phyloP scores from a whole-genome alignment of 2,113 vertebrate species.

The Elaphurus davidianus region DNA sequence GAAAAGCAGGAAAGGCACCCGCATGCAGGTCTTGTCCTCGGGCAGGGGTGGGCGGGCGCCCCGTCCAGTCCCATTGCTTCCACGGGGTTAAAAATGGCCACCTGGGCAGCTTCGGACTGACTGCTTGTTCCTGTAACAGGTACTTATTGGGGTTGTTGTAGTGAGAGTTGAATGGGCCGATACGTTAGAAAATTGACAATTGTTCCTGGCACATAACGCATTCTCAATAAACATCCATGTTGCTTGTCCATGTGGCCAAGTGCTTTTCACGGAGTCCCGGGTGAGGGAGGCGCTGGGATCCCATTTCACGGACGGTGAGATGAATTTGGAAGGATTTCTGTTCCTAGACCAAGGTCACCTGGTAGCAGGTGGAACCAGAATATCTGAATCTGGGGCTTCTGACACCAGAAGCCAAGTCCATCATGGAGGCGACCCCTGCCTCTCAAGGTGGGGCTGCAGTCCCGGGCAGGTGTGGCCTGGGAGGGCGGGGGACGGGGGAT shows the following conservation, averaged over 20 bases:
- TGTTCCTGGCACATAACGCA: not conserved
- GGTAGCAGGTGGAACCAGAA: not conserved
- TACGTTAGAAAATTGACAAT: not conserved
- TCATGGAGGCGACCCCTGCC: not conserved
- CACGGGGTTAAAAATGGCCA: not conserved
- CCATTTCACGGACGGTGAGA: not conserved
- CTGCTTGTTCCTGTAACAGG: not conserved
- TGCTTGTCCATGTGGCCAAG: not conserved
- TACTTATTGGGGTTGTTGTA: not conserved
- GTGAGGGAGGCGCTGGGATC: not conserved
- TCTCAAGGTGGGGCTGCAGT: rapidly evolving
- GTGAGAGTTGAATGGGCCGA: not conserved
- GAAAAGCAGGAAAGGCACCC: not conserved
- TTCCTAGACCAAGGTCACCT: not conserved
- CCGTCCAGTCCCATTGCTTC: rapidly evolving
- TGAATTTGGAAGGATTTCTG: not conserved
- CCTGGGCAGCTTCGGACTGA: not conserved
- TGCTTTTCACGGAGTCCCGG: not conserved
- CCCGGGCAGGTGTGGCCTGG: rapidly evolving
- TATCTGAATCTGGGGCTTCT: not conserved
- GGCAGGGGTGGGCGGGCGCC: rapidly evolving
- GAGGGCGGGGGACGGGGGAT: not conserved
- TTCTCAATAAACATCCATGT: too few species aligned
- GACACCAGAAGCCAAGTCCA: not conserved
- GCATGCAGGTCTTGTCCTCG: rapidly evolving